A percentile compares a stretch with the other conserved stretches of the same genome.
phyloP scores from a whole-genome alignment of 37 sponge, comb jelly and placozoan species.

The Haliclona indistincta region DNA sequence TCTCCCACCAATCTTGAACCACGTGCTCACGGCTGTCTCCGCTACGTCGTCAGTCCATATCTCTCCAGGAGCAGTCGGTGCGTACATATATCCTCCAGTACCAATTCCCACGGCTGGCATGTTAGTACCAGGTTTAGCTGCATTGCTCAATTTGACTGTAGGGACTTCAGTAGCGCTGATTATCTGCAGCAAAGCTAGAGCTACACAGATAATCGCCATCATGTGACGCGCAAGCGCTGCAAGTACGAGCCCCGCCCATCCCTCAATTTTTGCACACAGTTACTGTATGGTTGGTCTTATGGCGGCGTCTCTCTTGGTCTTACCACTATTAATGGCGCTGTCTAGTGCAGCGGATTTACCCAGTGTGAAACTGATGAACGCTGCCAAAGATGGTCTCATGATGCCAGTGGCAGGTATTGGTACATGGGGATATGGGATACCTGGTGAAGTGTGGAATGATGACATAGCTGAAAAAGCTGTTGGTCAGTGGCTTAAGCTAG shows the following conservation, averaged over 20 bases:
- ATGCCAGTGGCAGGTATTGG: slow-evolving; percentile 43
- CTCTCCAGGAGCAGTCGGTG: slow-evolving; percentile 12
- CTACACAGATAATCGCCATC: too few species aligned
- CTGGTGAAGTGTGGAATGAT: slow-evolving; percentile 22
- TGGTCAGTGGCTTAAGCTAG: slow-evolving; percentile 10
- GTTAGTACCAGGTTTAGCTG: slow-evolving; percentile 30
- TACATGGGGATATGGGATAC: not conserved
- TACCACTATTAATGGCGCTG: too few species aligned
- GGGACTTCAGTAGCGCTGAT: too few species aligned
- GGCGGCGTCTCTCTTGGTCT: too few species aligned
- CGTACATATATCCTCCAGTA: slow-evolving; percentile 9
- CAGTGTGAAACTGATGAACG: slow-evolving; percentile 14
- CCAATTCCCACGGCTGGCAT: slow-evolving; percentile 41
- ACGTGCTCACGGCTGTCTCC: slow-evolving; percentile 12
- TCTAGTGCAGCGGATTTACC: too few species aligned
- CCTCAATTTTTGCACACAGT: too few species aligned
- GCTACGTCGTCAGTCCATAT: slow-evolving; percentile 20
- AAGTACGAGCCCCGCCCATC: too few species aligned
- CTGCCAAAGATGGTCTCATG: slow-evolving; percentile 25
- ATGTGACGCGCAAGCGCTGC: too few species aligned
- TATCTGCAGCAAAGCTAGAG: too few species aligned
- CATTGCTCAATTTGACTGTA: slow-evolving; percentile 11
- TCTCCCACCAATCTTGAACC: slow-evolving; percentile 12
- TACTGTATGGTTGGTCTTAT: too few species aligned
- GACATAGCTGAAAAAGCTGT: slow-evolving; percentile 17